Evolutionary conservation across 2,888 invertebrate species (phyloP).

Genomic region (Troilus luridus): DNA sequence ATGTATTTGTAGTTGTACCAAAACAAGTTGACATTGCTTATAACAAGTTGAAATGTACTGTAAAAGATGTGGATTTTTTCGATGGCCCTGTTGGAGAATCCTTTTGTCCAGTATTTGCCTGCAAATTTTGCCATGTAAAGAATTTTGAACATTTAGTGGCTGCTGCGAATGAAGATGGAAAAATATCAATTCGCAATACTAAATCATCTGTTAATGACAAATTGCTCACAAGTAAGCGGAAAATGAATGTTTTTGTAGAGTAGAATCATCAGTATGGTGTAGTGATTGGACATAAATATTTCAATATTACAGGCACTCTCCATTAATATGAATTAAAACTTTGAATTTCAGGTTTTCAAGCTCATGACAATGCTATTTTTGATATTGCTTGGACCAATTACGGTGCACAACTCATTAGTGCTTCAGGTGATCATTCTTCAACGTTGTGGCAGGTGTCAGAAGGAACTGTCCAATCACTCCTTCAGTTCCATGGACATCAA

Average conservation of each 20-base stretch:
- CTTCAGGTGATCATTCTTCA: conserved; percentile 88
- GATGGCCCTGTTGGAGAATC: conserved; percentile 72
- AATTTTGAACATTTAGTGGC: conserved; percentile 82
- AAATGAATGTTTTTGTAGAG: neutral
- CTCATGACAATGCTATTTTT: conserved; percentile 90
- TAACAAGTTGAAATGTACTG: conserved; percentile 55
- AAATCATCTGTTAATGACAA: neutral
- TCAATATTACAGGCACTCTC: neutral
- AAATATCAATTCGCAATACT: conserved; percentile 73
- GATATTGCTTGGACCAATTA: conserved; percentile 89
- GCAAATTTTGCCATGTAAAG: conserved; percentile 80
- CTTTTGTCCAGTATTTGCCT: conserved; percentile 79
- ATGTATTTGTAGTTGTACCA: conserved; percentile 36
- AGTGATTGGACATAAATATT: neutral
- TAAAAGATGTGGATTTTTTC: conserved; percentile 72
- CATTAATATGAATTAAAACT: conserved; percentile 40
- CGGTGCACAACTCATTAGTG: conserved; percentile 84
- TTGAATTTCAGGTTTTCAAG: conserved; percentile 67
- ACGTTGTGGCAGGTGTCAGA: conserved; percentile 81
- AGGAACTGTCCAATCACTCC: conserved; percentile 63
- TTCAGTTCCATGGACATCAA: conserved; percentile 80
- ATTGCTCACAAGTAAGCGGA: conserved; percentile 24
- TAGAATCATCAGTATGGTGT: neutral
- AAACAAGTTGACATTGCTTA: conserved; percentile 58
- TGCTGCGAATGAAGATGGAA: conserved; percentile 89